phyloP scores from a whole-genome alignment of 1,140 invertebrate genomes.

The Penaeus vannamei region DNA sequence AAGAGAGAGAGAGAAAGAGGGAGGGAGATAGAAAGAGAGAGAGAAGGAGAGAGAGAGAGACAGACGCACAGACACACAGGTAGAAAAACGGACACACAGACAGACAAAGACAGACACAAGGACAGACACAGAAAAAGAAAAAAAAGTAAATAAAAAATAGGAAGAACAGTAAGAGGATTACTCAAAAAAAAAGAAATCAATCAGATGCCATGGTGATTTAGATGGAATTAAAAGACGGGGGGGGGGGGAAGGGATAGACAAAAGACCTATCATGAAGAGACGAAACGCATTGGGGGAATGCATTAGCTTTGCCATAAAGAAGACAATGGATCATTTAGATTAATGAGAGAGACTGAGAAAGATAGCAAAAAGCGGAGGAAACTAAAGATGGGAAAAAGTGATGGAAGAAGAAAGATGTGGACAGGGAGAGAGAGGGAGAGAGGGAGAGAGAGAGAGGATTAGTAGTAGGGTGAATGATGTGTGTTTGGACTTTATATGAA shows the following conservation, averaged over 20 bases:
- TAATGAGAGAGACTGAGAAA: not conserved
- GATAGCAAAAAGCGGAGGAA: not conserved
- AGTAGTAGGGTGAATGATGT: not conserved
- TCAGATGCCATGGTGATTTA: too few relatives aligned
- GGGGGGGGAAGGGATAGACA: too few relatives aligned
- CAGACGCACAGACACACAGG: too few relatives aligned
- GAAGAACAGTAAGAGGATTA: not conserved
- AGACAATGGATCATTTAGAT: not conserved
- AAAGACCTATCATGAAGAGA: too few relatives aligned
- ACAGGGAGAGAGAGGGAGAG: not conserved
- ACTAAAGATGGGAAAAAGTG: not conserved
- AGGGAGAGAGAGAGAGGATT: too few relatives aligned
- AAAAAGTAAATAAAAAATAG: not conserved
- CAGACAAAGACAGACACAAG: not conserved
- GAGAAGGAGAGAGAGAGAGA: not conserved
- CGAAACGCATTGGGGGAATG: too few relatives aligned
- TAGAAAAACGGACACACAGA: too few relatives aligned
- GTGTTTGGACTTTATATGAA: not conserved
- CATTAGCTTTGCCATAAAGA: not conserved
- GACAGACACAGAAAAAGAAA: too few relatives aligned
- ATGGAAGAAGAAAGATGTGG: not conserved
- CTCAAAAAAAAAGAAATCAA: too few relatives aligned
- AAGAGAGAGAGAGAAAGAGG: not conserved
- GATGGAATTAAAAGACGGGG: too few relatives aligned
- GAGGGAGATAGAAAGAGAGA: not conserved